Base-by-base conservation (phyloP, 1,140 invertebrate species). In the Ceratosolen fusciceps region DNA sequence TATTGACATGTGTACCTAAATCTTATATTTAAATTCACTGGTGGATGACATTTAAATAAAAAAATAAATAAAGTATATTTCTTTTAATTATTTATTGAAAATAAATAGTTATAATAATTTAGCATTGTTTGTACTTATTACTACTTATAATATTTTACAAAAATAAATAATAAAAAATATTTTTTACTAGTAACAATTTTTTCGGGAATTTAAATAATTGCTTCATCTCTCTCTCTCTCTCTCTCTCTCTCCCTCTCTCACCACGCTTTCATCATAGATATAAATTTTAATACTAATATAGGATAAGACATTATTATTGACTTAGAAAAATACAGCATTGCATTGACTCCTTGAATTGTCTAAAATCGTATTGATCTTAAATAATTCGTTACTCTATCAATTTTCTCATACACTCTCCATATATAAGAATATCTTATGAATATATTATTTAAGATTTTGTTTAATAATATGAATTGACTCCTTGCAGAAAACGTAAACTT, bases 131-230 rank as follows among this genome's bases (percentile, higher is more conserved):
- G 31, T 62, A 58, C 31, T 47, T 4, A 21, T 62, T 29, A 62
- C 37, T 65, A 16, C 16, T 52, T 52, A 16, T 67, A 31, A 76
- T 76, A 56, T 58, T 65, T 29, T 77, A 78, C 29, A 78, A 70
- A 72, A 26, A 79, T 56, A 67, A 71, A 65, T 10, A 29, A 54
- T 60, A 73, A 62, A 73, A 60, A 79, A 54, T 47, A 79, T 72
- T 62, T 43, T 60, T 72, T 16, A 62, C 37, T 37, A 34, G 1
- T 79, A 16, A 73, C 16, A 37, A 29, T 58, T 73, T 52, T 65
- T 62, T 65, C 31, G 39, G 56, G n/a, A 56, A 65, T 77, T 43
- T 52, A 34, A 43, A 31, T 77, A 26, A 67, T 52, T 12, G 26
- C 56, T 47, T 77, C 52, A 12, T 43, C 43, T 78, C 56, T 78